phyloP scores from a whole-genome alignment of 2,113 vertebrate genomes.

The Seriola dumerili region DNA sequence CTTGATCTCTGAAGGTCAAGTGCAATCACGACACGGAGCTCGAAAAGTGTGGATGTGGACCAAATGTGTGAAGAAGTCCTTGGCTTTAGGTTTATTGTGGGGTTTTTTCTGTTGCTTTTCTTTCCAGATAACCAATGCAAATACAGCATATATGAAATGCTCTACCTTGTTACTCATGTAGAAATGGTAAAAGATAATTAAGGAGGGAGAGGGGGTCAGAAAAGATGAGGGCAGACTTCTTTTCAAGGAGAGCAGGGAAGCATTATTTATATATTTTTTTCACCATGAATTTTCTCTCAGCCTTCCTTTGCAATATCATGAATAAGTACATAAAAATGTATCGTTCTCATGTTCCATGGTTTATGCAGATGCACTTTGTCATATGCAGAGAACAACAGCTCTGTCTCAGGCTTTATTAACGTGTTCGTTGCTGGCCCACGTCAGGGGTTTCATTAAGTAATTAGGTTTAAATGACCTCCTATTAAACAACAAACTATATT shows the following conservation, averaged over 20 bases:
- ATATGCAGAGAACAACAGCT: conserved; percentile 6
- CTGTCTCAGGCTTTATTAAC: neutral
- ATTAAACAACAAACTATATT: neutral
- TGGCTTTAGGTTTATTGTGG: neutral
- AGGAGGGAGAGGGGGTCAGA: neutral
- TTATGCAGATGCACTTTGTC: conserved; percentile 12
- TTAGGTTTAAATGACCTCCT: too few species aligned
- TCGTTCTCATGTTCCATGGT: neutral
- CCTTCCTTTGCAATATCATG: neutral
- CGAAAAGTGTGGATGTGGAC: neutral
- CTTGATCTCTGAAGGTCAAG: conserved; percentile 72
- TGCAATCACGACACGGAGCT: conserved; percentile 42
- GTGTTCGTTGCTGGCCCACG: conserved; percentile 1
- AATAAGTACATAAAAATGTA: too few species aligned
- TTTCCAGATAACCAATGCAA: conserved; percentile 1
- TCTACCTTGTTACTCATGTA: neutral
- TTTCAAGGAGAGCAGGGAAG: neutral
- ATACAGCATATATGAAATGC: neutral
- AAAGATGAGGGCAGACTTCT: neutral
- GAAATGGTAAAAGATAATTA: neutral
- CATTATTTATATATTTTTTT: neutral
- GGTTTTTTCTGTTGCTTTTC: neutral
- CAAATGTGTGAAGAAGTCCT: neutral
- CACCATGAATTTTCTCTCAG: neutral
- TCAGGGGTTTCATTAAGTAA: neutral